Conservation (phyloP, 2,888 invertebrate species). For the Troides aeacus region DNA sequence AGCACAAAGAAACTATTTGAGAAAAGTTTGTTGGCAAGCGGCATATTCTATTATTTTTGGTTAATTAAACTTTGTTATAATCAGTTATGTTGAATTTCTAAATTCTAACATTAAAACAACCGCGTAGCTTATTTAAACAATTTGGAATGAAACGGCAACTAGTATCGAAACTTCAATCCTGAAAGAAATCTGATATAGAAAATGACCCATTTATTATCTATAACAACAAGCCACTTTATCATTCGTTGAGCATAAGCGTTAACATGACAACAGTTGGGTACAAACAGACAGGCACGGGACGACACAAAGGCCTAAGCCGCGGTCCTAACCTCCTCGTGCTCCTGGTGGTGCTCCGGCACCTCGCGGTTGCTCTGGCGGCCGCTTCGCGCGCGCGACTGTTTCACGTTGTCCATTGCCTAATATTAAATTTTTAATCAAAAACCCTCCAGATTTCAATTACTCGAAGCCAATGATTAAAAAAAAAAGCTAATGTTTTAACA, state of each 20-base stretch:
- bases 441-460: background rate
- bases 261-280: constrained; percentile 24
- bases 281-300: constrained; percentile 33
- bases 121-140: no score
- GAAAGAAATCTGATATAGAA: background rate
- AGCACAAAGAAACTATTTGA: no score
- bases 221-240: constrained; percentile 8
- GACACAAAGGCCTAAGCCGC: constrained; percentile 40
- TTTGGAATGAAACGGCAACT: no score
- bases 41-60: no score
- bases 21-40: no score
- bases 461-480: background rate
- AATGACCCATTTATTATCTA: background rate
- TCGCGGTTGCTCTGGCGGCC: constrained; percentile 86
- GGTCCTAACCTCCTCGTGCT: constrained; percentile 89
- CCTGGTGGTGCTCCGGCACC: constrained; percentile 84
- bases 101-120: no score
- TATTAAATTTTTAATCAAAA: constrained; percentile 11
- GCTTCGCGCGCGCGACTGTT: constrained; percentile 91
- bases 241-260: constrained; percentile 10
- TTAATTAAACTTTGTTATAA: no score
- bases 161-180: background rate
- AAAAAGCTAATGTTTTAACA: no score
- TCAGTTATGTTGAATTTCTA: no score
- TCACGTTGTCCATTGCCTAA: constrained; percentile 94